These are phyloP conservation scores for Muntiacus muntjak DNA, from an alignment of 2,113 vertebrate genomes.

Conservation along the genomic window DNA sequence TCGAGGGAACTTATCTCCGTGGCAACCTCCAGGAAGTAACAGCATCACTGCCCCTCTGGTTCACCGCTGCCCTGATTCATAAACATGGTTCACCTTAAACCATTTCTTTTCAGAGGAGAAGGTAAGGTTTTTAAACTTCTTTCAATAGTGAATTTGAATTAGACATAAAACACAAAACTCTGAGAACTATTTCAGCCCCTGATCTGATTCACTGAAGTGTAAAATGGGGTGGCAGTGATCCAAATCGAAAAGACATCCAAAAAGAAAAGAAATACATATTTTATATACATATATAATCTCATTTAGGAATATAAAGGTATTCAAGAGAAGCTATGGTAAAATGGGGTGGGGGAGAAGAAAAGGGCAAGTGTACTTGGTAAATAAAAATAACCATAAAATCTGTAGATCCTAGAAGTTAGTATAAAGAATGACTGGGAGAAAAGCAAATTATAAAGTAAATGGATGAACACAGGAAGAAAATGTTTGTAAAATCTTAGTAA, in stretches of 20 bases:
- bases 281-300: background rate
- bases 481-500: background rate
- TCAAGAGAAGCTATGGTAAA: background rate
- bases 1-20: rapidly evolving
- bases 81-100: background rate
- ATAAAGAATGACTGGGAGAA: background rate
- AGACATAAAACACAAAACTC: background rate
- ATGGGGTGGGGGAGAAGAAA: background rate
- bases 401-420: background rate
- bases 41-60: background rate
- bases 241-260: background rate
- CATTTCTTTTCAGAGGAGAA: background rate
- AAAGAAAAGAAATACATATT: background rate
- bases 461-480: background rate
- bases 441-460: background rate
- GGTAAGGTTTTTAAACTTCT: background rate
- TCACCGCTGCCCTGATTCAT: background rate
- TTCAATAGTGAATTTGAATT: background rate
- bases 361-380: background rate
- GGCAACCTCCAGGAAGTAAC: background rate
- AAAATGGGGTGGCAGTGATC: background rate
- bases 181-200: background rate
- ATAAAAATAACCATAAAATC: background rate
- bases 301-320: background rate
- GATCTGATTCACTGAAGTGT: constrained; percentile 4